Conservation (phyloP, 2,888 invertebrate genomes). For the Laothoe populi region DNA sequence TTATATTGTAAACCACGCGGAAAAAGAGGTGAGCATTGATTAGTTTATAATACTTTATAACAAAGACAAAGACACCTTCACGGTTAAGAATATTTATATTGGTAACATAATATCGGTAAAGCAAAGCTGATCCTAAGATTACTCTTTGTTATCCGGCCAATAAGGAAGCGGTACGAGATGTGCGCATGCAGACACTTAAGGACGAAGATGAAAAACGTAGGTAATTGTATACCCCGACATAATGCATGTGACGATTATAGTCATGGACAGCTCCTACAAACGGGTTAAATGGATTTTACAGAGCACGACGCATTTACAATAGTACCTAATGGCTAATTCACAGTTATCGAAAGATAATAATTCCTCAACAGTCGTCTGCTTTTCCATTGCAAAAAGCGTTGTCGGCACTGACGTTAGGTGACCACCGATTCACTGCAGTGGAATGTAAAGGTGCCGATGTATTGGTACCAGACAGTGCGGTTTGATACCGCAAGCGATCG, state of each 20-base stretch:
- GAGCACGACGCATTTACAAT: slow-evolving; percentile 8
- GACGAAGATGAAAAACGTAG: slow-evolving; percentile 13
- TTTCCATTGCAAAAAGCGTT: background rate
- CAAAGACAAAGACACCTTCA: slow-evolving; percentile 1
- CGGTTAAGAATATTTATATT: slow-evolving; percentile 10
- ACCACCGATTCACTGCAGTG: slow-evolving; percentile 41
- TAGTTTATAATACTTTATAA: background rate
- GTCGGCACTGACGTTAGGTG: slow-evolving; percentile 6
- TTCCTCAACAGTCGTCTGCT: background rate
- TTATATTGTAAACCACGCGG: background rate
- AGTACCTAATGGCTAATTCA: background rate
- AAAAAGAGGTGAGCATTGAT: no score
- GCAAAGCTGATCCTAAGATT: background rate
- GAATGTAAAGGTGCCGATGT: slow-evolving; percentile 40
- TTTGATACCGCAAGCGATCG: slow-evolving; percentile 62
- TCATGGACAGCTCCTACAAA: slow-evolving; percentile 16
- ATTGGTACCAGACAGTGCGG: slow-evolving; percentile 45
- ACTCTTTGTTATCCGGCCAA: background rate
- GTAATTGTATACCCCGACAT: slow-evolving; percentile 18
- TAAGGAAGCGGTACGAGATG: background rate
- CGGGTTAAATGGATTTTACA: slow-evolving; percentile 24
- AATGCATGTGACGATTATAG: slow-evolving; percentile 20
- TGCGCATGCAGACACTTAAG: slow-evolving; percentile 2
- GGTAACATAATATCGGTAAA: background rate
- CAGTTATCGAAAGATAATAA: slow-evolving; percentile 8